Conservation (phyloP, 1,140 invertebrate species). For the Drosophila sp. region DNA sequence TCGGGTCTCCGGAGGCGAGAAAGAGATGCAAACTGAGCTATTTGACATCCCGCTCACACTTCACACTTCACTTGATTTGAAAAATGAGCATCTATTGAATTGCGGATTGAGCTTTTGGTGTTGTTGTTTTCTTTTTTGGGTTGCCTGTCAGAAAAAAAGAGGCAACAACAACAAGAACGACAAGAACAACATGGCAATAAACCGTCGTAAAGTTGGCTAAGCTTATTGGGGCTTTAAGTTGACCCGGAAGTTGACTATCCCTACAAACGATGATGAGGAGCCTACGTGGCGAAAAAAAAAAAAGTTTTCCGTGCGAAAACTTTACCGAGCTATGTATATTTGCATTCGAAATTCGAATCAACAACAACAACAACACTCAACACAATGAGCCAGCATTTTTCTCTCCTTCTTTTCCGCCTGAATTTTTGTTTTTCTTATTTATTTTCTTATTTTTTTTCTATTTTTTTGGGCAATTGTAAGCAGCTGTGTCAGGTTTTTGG, state of each 20-base stretch:
- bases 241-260: constrained; percentile 48
- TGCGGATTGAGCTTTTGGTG: constrained; percentile 43
- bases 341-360: constrained; percentile 82
- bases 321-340: constrained; percentile 60
- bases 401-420: constrained; percentile 13
- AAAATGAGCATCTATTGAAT: constrained; percentile 80
- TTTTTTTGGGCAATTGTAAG: constrained; percentile 32
- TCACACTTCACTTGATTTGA: constrained; percentile 83
- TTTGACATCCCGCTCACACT: constrained; percentile 54
- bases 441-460: too few species aligned
- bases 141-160: constrained; percentile 33
- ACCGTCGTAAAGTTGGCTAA: constrained; percentile 76
- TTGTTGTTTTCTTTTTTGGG: constrained; percentile 13
- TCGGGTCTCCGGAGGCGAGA: constrained; percentile 47
- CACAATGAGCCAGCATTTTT: constrained; percentile 69
- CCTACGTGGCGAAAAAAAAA: constrained; percentile 63
- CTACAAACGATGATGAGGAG: constrained; percentile 22
- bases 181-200: constrained; percentile 76
- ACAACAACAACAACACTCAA: constrained; percentile 51
- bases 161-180: too few species aligned
- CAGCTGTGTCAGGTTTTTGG: constrained; percentile 34
- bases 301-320: constrained; percentile 76
- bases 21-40: neutral
- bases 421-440: neutral
- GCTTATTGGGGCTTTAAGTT: constrained; percentile 76